Evolutionary conservation across 1,140 invertebrate species (phyloP).

Genomic region (Penaeus indicus): DNA sequence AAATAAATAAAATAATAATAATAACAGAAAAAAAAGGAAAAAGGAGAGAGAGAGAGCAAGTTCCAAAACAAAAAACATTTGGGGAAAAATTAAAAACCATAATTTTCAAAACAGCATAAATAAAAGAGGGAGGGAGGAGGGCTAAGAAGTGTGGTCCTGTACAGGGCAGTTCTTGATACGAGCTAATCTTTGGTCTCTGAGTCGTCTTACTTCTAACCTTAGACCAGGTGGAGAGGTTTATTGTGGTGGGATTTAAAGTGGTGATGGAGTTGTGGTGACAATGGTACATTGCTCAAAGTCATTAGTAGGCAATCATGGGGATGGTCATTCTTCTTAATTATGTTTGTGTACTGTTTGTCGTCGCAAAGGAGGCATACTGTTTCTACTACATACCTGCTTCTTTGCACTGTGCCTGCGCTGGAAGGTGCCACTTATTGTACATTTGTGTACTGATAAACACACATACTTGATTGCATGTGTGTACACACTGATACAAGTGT

Average conservation of each 20-base stretch:
- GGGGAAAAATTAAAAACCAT: too few species aligned
- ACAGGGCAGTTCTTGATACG: constrained; percentile 64
- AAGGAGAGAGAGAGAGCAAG: constrained; percentile 57
- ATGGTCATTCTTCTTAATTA: constrained; percentile 47
- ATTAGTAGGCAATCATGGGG: constrained; percentile 55
- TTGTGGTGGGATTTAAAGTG: constrained; percentile 49
- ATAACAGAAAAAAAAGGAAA: background rate
- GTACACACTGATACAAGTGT: background rate
- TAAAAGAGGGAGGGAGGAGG: constrained; percentile 42
- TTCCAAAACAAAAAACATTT: constrained; percentile 27
- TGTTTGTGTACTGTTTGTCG: constrained; percentile 61
- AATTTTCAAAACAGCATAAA: constrained; percentile 31
- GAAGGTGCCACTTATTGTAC: constrained; percentile 46
- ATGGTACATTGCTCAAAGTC: constrained; percentile 58
- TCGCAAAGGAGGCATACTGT: constrained; percentile 61
- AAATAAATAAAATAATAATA: too few species aligned
- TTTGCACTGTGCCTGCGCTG: constrained; percentile 58
- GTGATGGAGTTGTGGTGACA: constrained; percentile 60
- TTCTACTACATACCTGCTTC: constrained; percentile 62
- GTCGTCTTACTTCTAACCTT: constrained; percentile 62
- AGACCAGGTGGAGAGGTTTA: constrained; percentile 64
- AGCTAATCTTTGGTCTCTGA: constrained; percentile 63
- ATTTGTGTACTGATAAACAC: too few species aligned
- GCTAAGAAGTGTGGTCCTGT: constrained; percentile 53
- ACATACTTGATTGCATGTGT: background rate